Base-by-base conservation (phyloP, 2,797 vertebrate species). In the Pseudomugil tenellus region DNA sequence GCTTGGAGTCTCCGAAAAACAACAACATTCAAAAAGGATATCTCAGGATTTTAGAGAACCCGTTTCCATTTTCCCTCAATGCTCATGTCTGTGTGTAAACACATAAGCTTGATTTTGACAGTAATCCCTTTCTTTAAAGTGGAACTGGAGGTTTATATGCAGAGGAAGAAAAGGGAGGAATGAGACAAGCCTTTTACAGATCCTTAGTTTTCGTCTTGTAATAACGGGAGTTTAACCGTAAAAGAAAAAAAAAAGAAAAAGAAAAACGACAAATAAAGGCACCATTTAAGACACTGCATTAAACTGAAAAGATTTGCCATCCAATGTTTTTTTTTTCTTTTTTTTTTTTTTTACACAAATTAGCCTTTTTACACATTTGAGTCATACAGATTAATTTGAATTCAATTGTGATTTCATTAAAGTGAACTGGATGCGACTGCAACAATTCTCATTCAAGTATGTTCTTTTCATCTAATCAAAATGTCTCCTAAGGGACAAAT, bases 11-110 rank as follows among this genome's bases (percentile, higher is more conserved):
- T 54, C 51, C 7, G 14, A 49, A 32, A 65, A 81, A 80, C 58
- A 65, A 76, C 57, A 54, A 58, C 59, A 63, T 61, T 80, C 68
- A 74, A 66, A 67, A 76, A 39, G 21, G 74, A 65, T 62, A n/a
- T 25, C 49, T 35, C 29, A 62, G 67, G 60, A 67, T 73, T 68
- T 67, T n/a, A 31, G 17, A 35, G 46, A 55, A 28, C 13, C 52
- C 10, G 13, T 67, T 37, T 69, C 49, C 43, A 46, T 72, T 76
- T 58, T 41, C 10, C 51, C 46, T 71, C 6, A 9, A 12, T 56
- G 48, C 63, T 65, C 25, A 14, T 59, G 3, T 51, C 31, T 67
- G 57, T 46, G 34, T 35, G 49, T 31, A 41, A 67, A 55, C 57
- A 65, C n/a, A n/a, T 3, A 43, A 29, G 34, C 14, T 70, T 70